phyloP scores from a whole-genome alignment of 23 tunicate genomes.

The Diplosoma virens region DNA sequence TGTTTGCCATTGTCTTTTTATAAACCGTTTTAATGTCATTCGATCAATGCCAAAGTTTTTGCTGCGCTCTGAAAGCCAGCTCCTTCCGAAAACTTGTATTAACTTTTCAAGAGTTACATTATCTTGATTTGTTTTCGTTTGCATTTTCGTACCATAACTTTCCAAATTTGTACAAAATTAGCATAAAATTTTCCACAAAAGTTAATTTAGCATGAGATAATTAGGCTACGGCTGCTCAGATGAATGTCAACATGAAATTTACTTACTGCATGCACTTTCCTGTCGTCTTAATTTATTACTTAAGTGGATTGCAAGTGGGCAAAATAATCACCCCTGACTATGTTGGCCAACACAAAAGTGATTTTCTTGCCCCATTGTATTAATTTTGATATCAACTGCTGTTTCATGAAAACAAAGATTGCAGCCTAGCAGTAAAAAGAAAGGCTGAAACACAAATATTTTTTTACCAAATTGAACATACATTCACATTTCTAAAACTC shows the following conservation, averaged over 20 bases:
- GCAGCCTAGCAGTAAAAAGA: too few relatives aligned
- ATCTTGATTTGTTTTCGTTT: slow-evolving; percentile 12
- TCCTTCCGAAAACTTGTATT: not conserved
- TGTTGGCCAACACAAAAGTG: not conserved
- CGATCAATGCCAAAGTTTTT: slow-evolving; percentile 2
- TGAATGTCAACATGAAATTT: not conserved
- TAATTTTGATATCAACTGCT: not conserved
- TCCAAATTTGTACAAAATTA: not conserved
- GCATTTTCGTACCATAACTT: not conserved
- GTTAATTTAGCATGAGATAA: too few relatives aligned
- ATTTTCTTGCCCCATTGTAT: not conserved
- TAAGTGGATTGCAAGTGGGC: not conserved
- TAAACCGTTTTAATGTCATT: slow-evolving; percentile 26
- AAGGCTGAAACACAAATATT: too few relatives aligned
- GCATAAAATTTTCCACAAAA: not conserved
- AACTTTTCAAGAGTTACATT: slow-evolving; percentile 1
- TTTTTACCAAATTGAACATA: too few relatives aligned
- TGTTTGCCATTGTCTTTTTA: slow-evolving; percentile 12
- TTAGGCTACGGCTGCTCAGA: too few relatives aligned
- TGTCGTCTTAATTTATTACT: not conserved
- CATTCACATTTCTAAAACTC: too few relatives aligned
- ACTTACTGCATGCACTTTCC: not conserved
- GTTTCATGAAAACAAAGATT: not conserved
- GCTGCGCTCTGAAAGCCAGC: slow-evolving; percentile 6
- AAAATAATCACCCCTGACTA: not conserved